phyloP scores from a whole-genome alignment of 2,888 invertebrate genomes.

The Eupithecia exiguata region DNA sequence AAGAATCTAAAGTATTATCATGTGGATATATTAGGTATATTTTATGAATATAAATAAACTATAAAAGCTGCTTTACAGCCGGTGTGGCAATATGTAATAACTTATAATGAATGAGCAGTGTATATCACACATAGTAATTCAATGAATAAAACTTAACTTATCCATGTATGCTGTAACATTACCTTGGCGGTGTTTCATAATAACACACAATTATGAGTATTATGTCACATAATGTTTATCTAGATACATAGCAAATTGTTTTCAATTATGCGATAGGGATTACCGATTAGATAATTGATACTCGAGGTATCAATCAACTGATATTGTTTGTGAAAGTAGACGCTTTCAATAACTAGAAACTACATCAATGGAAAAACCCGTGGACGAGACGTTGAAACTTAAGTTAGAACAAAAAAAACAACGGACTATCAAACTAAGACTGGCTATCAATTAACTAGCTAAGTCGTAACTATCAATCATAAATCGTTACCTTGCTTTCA shows the following conservation, averaged over 20 bases:
- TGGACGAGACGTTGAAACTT: not conserved
- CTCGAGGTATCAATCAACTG: conserved; percentile 6
- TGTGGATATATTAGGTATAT: not conserved
- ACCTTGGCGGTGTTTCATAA: conserved; percentile 34
- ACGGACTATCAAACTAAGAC: conserved; percentile 2
- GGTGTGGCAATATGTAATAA: conserved; percentile 4
- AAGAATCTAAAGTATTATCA: not conserved
- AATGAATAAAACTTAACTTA: conserved; percentile 14
- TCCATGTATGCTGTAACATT: conserved; percentile 20
- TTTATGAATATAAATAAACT: conserved; percentile 3
- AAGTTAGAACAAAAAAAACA: conserved; percentile 1
- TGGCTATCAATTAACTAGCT: conserved; percentile 8
- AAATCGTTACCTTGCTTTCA: conserved; percentile 27
- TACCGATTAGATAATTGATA: conserved; percentile 29
- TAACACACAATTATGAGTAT: conserved; percentile 24
- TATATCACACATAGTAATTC: conserved; percentile 8
- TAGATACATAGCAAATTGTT: conserved; percentile 24
- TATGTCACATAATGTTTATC: conserved; percentile 31
- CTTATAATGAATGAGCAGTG: conserved; percentile 13
- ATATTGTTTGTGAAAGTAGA: conserved; percentile 6
- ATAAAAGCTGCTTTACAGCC: not conserved
- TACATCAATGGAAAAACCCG: conserved; percentile 12
- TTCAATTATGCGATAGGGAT: conserved; percentile 16
- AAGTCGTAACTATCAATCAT: conserved; percentile 15
- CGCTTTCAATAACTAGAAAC: not conserved